Conservation (phyloP, 2,888 invertebrate species). For the Drosophila gaucha region DNA sequence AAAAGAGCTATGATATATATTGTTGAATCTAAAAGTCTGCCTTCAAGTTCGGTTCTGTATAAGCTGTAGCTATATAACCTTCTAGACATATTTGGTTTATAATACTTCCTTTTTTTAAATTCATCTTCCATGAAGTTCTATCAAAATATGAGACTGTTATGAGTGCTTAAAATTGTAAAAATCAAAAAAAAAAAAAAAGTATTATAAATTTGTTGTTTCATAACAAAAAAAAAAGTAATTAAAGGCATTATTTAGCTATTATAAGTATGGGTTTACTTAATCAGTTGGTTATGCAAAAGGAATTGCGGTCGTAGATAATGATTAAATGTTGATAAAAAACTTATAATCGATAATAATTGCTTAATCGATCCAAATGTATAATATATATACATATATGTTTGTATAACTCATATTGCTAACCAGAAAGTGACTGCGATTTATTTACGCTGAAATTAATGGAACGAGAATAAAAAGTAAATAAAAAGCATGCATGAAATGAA, state of each 20-base stretch:
- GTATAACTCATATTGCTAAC: conserved; percentile 1
- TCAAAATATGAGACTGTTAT: background rate
- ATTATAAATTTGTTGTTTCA: background rate
- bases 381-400: background rate
- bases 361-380: conserved; percentile 23
- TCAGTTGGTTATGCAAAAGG: conserved; percentile 28
- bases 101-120: background rate
- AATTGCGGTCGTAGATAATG: conserved; percentile 26
- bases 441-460: conserved; percentile 33
- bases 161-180: background rate
- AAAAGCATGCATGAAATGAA: conserved; percentile 1
- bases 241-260: conserved; percentile 9
- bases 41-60: no score
- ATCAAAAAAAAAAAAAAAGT: no score
- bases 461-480: conserved; percentile 11
- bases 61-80: no score
- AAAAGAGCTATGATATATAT: no score
- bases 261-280: conserved; percentile 6
- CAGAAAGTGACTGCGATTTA: conserved; percentile 2
- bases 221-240: background rate
- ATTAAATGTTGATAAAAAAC: conserved; percentile 41
- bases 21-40: no score
- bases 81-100: no score
- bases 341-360: conserved; percentile 32
- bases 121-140: background rate